Conservation (phyloP, 2,888 invertebrate species). For the Deilephila elpenor region DNA sequence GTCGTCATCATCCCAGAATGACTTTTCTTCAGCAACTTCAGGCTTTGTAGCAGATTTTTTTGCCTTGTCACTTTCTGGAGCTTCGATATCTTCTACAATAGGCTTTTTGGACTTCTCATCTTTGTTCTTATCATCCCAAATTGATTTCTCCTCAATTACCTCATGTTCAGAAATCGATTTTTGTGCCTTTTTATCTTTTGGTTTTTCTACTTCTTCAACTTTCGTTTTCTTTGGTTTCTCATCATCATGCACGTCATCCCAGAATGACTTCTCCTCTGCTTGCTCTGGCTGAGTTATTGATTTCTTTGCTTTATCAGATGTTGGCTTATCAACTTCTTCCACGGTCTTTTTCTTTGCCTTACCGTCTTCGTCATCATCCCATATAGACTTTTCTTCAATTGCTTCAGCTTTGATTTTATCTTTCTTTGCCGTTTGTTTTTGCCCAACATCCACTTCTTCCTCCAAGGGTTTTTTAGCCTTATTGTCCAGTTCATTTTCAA, state of each 20-base stretch:
- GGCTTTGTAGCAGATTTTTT: constrained; percentile 63
- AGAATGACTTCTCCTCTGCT: constrained; percentile 61
- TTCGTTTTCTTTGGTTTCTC: constrained; percentile 52
- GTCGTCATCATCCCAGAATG: constrained; percentile 68
- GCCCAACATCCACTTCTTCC: constrained; percentile 50
- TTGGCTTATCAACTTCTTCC: constrained; percentile 53
- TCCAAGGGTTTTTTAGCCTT: constrained; percentile 59
- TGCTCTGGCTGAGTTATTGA: constrained; percentile 59
- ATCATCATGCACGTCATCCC: constrained; percentile 58
- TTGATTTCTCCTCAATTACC: constrained; percentile 51
- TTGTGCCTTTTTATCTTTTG: constrained; percentile 28
- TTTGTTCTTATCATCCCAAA: constrained; percentile 48
- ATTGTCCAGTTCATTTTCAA: constrained; percentile 76
- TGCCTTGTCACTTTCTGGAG: constrained; percentile 48
- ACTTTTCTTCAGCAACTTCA: constrained; percentile 61
- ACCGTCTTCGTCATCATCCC: constrained; percentile 64
- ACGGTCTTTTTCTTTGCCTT: constrained; percentile 55
- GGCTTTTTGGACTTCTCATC: constrained; percentile 48
- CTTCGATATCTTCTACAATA: constrained; percentile 51
- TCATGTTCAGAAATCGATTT: constrained; percentile 50
- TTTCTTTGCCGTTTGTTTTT: constrained; percentile 53
- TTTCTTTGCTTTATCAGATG: constrained; percentile 49
- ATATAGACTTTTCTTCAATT: constrained; percentile 60
- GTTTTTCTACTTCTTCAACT: constrained; percentile 50
- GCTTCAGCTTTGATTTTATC: constrained; percentile 58